phyloP scores from a whole-genome alignment of 2,113 vertebrate species.

The Antennarius striatus region DNA sequence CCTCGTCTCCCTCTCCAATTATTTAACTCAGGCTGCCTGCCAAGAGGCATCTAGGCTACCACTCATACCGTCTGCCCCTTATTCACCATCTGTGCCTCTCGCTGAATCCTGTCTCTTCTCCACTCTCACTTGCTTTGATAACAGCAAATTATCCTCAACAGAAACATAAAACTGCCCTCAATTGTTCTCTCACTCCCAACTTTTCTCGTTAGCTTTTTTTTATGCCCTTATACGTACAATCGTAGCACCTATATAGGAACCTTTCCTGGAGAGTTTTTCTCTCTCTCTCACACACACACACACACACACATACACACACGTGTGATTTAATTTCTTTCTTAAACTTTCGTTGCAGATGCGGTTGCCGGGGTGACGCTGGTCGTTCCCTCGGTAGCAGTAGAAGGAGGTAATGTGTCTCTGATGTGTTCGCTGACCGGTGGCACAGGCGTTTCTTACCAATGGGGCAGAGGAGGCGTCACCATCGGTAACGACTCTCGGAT shows the following conservation, averaged over 20 bases:
- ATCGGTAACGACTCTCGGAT: conserved; percentile 63
- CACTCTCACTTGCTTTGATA: conserved; percentile 67
- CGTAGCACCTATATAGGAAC: conserved; percentile 11
- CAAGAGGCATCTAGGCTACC: conserved; percentile 58
- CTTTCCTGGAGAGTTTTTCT: neutral
- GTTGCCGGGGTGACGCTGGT: conserved; percentile 63
- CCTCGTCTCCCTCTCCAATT: conserved; percentile 65
- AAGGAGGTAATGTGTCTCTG: conserved; percentile 71
- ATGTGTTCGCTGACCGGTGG: conserved; percentile 70
- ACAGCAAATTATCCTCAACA: conserved; percentile 67
- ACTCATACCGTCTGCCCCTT: conserved; percentile 66
- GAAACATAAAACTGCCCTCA: conserved; percentile 53
- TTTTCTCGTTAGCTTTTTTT: conserved; percentile 33
- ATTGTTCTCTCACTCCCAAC: conserved; percentile 46
- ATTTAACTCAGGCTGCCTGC: conserved; percentile 66
- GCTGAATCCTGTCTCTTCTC: conserved; percentile 52
- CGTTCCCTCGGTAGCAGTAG: conserved; percentile 66
- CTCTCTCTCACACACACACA: neutral
- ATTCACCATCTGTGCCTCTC: conserved; percentile 70
- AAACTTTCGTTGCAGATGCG: conserved; percentile 52
- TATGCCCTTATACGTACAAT: neutral
- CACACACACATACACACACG: neutral
- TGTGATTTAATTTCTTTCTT: conserved; percentile 1
- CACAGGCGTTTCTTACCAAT: conserved; percentile 60
- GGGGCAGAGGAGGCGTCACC: conserved; percentile 64